Evolutionary conservation across 2,888 invertebrate species (phyloP).

Genomic region (Cataglyphis livida): DNA sequence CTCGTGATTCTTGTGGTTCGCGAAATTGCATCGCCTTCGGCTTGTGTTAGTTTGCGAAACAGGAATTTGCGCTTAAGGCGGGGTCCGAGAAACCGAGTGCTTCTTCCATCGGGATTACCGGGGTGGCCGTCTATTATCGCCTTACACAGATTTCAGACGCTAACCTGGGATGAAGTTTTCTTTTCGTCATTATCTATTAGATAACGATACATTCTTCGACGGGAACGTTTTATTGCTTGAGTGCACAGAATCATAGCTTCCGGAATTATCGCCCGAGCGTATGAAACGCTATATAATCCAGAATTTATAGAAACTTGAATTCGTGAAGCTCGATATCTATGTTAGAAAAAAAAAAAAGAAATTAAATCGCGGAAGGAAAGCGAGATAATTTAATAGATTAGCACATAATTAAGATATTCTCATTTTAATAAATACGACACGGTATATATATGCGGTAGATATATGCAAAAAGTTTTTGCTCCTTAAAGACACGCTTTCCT

Average conservation of each 20-base stretch:
- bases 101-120: constrained; percentile 54
- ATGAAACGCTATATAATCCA: constrained; percentile 10
- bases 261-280: not conserved
- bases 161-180: not conserved
- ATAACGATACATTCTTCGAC: constrained; percentile 57
- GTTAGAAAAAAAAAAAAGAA: not conserved
- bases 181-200: constrained; percentile 25
- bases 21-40: constrained; percentile 70
- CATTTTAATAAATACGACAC: not conserved
- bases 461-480: constrained; percentile 1
- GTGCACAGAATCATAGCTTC: constrained; percentile 3
- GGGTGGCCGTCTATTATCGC: constrained; percentile 67
- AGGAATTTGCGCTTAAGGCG: constrained; percentile 79
- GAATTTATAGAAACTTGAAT: constrained; percentile 50
- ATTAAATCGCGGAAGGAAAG: not conserved
- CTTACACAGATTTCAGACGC: constrained; percentile 48
- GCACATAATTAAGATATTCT: not conserved
- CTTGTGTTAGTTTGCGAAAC: constrained; percentile 73
- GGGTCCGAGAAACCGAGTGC: constrained; percentile 50
- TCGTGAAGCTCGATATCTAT: constrained; percentile 36
- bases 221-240: constrained; percentile 27
- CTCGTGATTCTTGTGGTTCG: constrained; percentile 76
- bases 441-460: not conserved
- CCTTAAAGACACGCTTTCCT: constrained; percentile 13
- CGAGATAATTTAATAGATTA: not conserved